phyloP scores from a whole-genome alignment of 2,113 vertebrate genomes.

The Eubucco bourcierii region DNA sequence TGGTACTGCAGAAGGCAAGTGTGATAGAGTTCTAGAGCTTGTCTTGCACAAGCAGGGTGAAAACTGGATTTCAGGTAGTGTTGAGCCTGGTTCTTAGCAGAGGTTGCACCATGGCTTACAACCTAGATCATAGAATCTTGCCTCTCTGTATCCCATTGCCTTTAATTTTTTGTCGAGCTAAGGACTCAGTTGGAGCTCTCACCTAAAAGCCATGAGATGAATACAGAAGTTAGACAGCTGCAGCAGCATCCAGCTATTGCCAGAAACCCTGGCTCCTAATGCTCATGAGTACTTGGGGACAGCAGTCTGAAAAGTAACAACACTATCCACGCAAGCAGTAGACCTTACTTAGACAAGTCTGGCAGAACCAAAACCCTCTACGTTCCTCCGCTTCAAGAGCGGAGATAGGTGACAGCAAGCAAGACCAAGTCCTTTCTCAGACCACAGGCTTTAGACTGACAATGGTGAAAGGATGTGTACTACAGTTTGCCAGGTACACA shows the following conservation, averaged over 20 bases:
- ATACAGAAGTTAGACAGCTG: neutral
- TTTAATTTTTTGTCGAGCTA: neutral
- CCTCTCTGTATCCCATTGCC: neutral
- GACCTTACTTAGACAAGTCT: neutral
- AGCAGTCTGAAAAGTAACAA: neutral
- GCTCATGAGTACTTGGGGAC: neutral
- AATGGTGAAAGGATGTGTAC: neutral
- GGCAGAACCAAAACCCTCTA: neutral
- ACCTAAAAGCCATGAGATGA: neutral
- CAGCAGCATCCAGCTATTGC: neutral
- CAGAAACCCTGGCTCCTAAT: neutral
- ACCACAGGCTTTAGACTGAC: neutral
- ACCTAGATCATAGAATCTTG: neutral
- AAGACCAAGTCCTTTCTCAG: neutral
- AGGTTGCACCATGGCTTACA: neutral
- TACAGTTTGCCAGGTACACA: neutral
- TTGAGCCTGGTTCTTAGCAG: neutral
- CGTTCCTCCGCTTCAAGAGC: neutral
- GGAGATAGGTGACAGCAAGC: neutral
- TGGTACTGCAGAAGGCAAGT: neutral
- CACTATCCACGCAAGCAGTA: neutral
- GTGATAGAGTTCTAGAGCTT: neutral
- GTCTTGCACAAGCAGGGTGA: neutral
- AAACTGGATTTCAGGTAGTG: neutral
- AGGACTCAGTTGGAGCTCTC: neutral